These are phyloP conservation scores for Pseudocheirus occidentalis DNA, from an alignment of 2,797 vertebrate species.

Conservation along the genomic window DNA sequence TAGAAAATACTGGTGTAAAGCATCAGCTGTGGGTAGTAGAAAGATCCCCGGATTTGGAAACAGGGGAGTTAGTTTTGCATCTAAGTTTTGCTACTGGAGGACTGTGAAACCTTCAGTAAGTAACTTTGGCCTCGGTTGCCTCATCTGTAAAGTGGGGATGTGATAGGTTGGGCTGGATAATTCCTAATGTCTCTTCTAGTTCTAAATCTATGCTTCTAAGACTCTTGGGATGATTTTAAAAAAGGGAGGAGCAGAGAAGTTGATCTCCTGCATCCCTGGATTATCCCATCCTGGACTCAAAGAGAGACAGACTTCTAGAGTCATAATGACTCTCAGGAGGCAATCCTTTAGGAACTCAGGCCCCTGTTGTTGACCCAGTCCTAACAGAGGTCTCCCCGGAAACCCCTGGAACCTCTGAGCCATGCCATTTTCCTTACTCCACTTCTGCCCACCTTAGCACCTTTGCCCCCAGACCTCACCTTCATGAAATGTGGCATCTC, in stretches of 20 bases:
- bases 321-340: background rate
- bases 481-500: slow-evolving; percentile 71
- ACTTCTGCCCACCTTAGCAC: rapidly evolving
- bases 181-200: background rate
- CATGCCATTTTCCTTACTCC: background rate
- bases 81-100: background rate
- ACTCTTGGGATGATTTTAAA: background rate
- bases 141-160: background rate
- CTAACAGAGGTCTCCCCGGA: background rate
- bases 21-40: background rate
- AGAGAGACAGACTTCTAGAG: background rate
- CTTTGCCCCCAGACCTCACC: slow-evolving; percentile 44
- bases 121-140: background rate
- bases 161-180: background rate
- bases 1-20: background rate
- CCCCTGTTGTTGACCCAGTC: background rate
- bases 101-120: background rate
- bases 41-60: background rate
- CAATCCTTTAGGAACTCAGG: background rate
- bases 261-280: background rate
- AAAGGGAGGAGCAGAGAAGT: background rate
- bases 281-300: background rate
- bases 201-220: background rate
- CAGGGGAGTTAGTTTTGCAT: background rate
- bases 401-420: background rate